A percentile compares a stretch with the other conserved stretches of the same genome.
Evolutionary conservation across 2,797 vertebrate genomes (phyloP).

Genomic region (Microhierax caerulescens): DNA sequence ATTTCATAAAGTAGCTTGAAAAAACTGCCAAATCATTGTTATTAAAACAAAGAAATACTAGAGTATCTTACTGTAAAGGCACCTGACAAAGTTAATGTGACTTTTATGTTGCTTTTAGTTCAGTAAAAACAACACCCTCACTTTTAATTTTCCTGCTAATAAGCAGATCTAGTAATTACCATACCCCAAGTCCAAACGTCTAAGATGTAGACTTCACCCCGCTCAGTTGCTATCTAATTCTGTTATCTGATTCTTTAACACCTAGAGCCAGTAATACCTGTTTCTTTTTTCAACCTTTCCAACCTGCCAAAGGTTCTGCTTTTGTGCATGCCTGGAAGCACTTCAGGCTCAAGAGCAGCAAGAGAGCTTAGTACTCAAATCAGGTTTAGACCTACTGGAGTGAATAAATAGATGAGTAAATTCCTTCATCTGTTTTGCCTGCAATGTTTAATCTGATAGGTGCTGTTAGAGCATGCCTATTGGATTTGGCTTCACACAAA

Average conservation of each 20-base stretch:
- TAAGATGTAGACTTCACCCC: background rate
- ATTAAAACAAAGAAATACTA: background rate
- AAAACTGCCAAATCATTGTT: background rate
- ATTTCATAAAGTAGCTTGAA: background rate
- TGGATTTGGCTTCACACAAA: slow-evolving; percentile 1
- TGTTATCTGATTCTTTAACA: background rate
- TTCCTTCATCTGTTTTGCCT: background rate
- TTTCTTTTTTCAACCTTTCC: background rate
- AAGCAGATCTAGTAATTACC: background rate
- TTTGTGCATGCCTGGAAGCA: background rate
- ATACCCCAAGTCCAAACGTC: background rate
- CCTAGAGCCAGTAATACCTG: background rate
- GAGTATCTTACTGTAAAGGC: background rate
- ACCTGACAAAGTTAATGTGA: background rate
- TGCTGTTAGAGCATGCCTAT: background rate
- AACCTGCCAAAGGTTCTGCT: background rate
- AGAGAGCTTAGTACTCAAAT: background rate
- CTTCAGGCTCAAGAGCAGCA: background rate
- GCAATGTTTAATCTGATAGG: background rate
- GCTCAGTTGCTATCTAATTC: background rate
- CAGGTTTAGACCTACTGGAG: background rate
- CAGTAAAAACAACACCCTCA: background rate
- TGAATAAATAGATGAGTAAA: background rate
- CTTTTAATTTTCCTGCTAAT: background rate
- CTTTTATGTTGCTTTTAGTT: background rate